Evolutionary conservation across 2,797 vertebrate genomes (phyloP), one percentile per base, ranked within the genome.

Genomic region (Sebastes hubbsi): DNA sequence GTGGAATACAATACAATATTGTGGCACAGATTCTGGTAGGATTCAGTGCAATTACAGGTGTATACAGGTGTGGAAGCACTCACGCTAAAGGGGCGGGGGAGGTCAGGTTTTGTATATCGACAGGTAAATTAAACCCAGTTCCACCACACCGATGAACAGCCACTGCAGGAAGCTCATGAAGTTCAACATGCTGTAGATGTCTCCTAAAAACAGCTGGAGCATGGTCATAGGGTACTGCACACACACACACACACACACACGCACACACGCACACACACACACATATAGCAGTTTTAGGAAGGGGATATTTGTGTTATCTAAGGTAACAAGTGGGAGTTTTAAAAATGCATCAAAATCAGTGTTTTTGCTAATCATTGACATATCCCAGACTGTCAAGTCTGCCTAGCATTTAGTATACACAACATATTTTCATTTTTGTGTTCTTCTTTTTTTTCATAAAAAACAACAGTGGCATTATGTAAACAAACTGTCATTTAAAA

Each of bases 161-260:
- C 98, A 99, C 72, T 98, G 97, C 92, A 97, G 94, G 93, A 99
- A 99, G 92, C 98, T 99, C 96, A 99, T 97, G 92, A 99, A 99
- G 95, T 98, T 99, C 92, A 99, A 79, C 78, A 99, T 96, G 84
- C 97, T 97, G 95, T 99, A 97, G 94, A 99, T 96, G 90, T 99
- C 97, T 52, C 97, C 97, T 0, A 92, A 94, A 91, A 99, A 99
- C 84, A 99, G 94, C 96, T 97, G 97, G 73, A 99, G 90, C 83
- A 99, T 93, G 24, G 97, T 97, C 91, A 99, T 87, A 38, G 98
- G 98, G 87, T 97, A 95, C 98, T 99, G 92, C 52, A 90, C 78
- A 91, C 24, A 82, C 32, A 87, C 6, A 70, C 29, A 69, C 32
- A 9, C 32, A 4, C 32, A 32, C 30, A 9, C 6, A 70, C 29